Evolutionary conservation across 2,113 vertebrate genomes (phyloP).

Genomic region (Microcebus griseorufus): DNA sequence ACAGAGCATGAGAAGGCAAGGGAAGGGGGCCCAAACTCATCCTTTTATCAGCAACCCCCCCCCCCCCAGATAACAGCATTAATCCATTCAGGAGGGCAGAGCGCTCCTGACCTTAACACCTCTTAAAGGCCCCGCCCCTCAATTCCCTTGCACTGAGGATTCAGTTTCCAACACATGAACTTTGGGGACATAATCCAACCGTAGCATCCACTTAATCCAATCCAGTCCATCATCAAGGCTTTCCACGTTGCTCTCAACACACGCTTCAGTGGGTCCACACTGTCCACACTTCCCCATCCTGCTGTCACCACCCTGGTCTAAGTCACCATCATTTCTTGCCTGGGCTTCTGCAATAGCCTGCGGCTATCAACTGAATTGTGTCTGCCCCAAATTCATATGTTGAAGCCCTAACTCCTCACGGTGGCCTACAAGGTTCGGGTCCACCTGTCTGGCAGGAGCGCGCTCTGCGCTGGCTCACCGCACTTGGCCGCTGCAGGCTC

Average conservation of each 20-base stretch:
- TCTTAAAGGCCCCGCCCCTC: neutral
- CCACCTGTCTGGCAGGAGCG: neutral
- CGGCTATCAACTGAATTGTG: neutral
- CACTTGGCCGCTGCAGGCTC: no score
- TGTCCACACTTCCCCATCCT: neutral
- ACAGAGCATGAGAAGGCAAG: neutral
- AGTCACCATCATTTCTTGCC: neutral
- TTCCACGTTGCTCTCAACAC: neutral
- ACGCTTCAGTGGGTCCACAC: neutral
- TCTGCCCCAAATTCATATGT: no score
- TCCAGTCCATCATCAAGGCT: neutral
- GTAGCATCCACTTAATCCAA: neutral
- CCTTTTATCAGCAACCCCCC: neutral
- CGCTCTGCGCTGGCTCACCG: neutral
- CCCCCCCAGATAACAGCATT: neutral
- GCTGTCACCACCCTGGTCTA: neutral
- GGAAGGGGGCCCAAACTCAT: neutral
- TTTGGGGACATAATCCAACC: neutral
- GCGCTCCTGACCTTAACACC: neutral
- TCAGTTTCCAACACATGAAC: neutral
- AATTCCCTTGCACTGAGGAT: neutral
- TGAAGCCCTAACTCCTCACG: neutral
- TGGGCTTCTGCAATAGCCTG: neutral
- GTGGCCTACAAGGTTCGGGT: neutral
- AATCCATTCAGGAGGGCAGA: neutral